These are phyloP conservation scores for Hycleus phaleratus DNA, from an alignment of 1,140 invertebrate species.

Conservation along the genomic window DNA sequence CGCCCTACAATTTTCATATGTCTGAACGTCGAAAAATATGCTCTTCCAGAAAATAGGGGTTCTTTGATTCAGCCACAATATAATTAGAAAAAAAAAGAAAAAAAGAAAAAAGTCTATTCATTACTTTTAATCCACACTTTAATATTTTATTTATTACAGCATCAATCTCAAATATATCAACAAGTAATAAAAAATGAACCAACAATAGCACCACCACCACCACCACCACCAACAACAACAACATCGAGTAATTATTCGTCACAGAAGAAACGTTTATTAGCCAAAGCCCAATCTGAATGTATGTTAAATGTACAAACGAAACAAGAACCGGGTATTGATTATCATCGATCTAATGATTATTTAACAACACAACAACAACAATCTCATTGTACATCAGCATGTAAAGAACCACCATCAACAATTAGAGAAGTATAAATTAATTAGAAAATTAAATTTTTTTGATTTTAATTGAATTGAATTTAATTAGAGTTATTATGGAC, in stretches of 20 bases:
- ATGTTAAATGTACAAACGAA: slow-evolving; percentile 46
- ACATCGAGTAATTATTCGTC: slow-evolving; percentile 46
- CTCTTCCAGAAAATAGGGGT: no score
- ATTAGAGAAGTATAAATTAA: not conserved
- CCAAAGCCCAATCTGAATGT: slow-evolving; percentile 80
- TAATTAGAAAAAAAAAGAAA: no score
- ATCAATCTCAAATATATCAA: slow-evolving; percentile 22
- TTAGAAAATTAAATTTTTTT: no score
- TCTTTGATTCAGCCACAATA: no score
- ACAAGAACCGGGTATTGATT: slow-evolving; percentile 42
- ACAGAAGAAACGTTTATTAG: slow-evolving; percentile 80
- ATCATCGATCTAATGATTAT: slow-evolving; percentile 33
- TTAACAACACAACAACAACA: slow-evolving; percentile 22
- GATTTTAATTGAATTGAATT: no score
- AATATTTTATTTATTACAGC: no score
- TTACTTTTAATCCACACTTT: no score
- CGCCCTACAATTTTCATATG: no score
- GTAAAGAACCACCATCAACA: slow-evolving; percentile 40
- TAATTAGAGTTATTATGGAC: no score
- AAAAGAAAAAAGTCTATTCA: no score
- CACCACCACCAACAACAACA: slow-evolving; percentile 26
- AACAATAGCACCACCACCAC: slow-evolving; percentile 36
- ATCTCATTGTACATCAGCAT: slow-evolving; percentile 33
- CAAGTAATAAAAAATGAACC: slow-evolving; percentile 50
- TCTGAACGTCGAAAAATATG: no score